Conservation (phyloP, 2,113 vertebrate species). For the Petrocephalus zakoni region DNA sequence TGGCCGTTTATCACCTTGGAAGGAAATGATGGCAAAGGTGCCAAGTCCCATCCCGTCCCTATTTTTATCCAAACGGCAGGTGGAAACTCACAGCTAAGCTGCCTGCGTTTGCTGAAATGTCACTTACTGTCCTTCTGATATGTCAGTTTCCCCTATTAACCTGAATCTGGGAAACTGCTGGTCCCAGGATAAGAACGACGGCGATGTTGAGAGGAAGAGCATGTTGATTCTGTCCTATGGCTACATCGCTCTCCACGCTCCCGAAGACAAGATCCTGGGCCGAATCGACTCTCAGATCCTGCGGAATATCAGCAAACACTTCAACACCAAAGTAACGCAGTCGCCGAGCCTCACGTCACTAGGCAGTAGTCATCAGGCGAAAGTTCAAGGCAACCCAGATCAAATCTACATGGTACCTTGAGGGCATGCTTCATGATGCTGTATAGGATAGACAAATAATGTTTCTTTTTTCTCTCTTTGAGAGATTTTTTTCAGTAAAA, state of each 20-base stretch:
- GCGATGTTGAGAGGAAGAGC: slow-evolving; percentile 75
- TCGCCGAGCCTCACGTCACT: neutral
- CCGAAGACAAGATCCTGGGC: slow-evolving; percentile 71
- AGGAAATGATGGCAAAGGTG: neutral
- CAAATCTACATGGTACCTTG: neutral
- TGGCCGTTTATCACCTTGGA: neutral
- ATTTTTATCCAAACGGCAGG: neutral
- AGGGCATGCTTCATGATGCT: neutral
- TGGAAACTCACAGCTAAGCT: neutral
- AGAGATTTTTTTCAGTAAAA: neutral
- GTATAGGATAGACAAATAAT: neutral
- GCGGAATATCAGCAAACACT: slow-evolving; percentile 73
- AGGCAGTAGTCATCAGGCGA: neutral
- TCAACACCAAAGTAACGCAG: slow-evolving; percentile 76
- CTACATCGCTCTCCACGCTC: slow-evolving; percentile 66
- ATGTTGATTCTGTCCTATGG: slow-evolving; percentile 82
- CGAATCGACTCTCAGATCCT: slow-evolving; percentile 74
- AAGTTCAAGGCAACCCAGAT: neutral
- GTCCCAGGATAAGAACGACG: slow-evolving; percentile 74
- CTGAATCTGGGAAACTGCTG: neutral
- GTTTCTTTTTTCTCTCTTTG: neutral
- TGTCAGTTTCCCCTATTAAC: neutral
- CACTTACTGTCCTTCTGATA: neutral
- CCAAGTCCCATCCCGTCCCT: neutral
- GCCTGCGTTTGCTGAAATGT: neutral